These are phyloP conservation scores for Hippocampus barbouri DNA, from an alignment of 2,113 vertebrate genomes.

Conservation along the genomic window DNA sequence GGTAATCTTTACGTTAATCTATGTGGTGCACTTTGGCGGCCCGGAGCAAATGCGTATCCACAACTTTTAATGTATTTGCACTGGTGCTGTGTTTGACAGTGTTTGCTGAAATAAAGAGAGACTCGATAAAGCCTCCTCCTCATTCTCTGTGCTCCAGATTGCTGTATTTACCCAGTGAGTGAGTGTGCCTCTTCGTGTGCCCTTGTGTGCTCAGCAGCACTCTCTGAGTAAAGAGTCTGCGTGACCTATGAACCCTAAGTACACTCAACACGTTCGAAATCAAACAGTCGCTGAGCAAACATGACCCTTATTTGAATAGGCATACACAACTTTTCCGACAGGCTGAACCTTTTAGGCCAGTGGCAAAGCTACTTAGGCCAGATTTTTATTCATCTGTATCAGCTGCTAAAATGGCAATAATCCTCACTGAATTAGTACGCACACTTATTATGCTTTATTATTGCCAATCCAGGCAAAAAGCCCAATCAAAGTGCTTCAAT, in stretches of 20 bases:
- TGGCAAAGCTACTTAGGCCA: constrained; percentile 22
- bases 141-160: constrained; percentile 66
- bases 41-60: constrained; percentile 14
- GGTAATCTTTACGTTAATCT: not conserved
- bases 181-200: constrained; percentile 64
- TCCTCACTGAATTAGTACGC: not conserved
- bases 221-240: constrained; percentile 69
- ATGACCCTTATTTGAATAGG: constrained; percentile 65
- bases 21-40: not conserved
- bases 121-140: constrained; percentile 60
- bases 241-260: constrained; percentile 68
- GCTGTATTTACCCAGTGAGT: constrained; percentile 64
- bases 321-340: constrained; percentile 57
- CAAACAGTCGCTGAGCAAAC: constrained; percentile 70
- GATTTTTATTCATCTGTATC: constrained; percentile 44
- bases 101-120: constrained; percentile 67
- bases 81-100: constrained; percentile 51
- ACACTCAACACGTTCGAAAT: constrained; percentile 70
- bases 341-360: constrained; percentile 40
- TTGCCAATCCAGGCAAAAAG: not conserved
- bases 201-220: constrained; percentile 64
- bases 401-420: constrained; percentile 17
- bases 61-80: constrained; percentile 56
- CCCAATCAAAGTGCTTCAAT: not conserved
- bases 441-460: not conserved